These are phyloP conservation scores for Anomalospiza imberbis DNA, from an alignment of 2,797 vertebrate genomes.

Conservation along the genomic window DNA sequence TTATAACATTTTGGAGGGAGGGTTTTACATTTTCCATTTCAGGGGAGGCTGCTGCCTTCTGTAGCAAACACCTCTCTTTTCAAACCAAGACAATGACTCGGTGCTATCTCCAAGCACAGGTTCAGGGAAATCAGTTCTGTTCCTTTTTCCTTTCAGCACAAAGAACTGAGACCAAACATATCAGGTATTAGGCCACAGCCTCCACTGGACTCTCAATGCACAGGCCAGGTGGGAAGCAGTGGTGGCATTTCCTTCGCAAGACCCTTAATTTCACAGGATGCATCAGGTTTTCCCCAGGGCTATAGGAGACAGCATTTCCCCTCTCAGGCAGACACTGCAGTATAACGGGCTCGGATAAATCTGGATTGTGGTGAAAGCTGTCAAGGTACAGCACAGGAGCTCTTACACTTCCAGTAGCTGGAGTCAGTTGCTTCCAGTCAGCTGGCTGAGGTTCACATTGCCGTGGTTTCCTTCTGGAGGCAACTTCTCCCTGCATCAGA, in stretches of 20 bases:
- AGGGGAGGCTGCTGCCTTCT: neutral
- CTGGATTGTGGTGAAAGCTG: neutral
- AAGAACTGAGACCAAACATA: neutral
- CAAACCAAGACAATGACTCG: accelerated
- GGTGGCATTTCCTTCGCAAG: neutral
- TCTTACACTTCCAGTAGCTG: neutral
- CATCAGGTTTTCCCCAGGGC: neutral
- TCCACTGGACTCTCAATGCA: neutral
- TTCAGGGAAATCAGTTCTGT: neutral
- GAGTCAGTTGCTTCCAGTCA: neutral
- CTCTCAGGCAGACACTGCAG: neutral
- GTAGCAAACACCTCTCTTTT: neutral
- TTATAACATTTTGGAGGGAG: neutral
- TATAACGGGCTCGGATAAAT: accelerated
- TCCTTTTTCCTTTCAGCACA: neutral
- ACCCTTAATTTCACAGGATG: neutral
- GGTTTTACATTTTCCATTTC: neutral
- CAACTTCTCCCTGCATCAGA: neutral
- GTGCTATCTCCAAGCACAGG: neutral
- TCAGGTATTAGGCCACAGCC: neutral
- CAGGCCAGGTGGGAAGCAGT: neutral
- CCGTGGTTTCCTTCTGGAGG: neutral
- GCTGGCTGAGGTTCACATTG: neutral
- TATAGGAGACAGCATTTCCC: neutral
- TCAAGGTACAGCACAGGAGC: neutral